Evolutionary conservation across 2,888 invertebrate species (phyloP), one percentile per base, ranked within the genome.

Genomic region (Cordilura impudica): DNA sequence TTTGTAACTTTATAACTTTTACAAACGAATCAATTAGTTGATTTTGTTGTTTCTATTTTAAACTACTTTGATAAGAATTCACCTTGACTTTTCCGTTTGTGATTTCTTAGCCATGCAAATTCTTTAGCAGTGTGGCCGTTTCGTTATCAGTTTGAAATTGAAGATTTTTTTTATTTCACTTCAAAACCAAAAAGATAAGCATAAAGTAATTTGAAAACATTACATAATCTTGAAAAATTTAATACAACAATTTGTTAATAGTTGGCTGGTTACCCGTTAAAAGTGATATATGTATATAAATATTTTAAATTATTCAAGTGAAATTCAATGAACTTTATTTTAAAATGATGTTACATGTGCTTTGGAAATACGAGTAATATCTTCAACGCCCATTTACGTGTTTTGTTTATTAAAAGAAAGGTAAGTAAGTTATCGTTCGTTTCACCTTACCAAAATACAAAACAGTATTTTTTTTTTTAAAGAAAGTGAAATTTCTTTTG

Each of bases 401-500:
- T 21, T 16, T 19, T 29, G 70, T 45, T 63, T 35, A 31, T 6
- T n/a, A 66, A 71, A 45, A 19, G 1, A 18, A 35, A 2, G 18
- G 10, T 56, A 23, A 23, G 49, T 21, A n/a, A n/a, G n/a, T 45
- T 8, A 23, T 26, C n/a, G n/a, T 54, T 43, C 29, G 63, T 65
- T 78, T 69, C 63, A 65, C 63, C 19, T 35, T 47, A 19, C 18
- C 43, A 35, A 63, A 56, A 56, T 31, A 18, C 16, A 5, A 51
- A 69, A 31, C 35, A 14, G 14, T 26, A 39, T n/a, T 39, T 26
- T 14, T 45, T 53, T n/a, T 35, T 49, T 49, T 26, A 72, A 63
- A 69, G 73, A 78, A 78, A 78, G 78, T 73, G 65, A 73, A 78
- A 63, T 4, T 63, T 63, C n/a, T 58, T 58, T 23, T 23, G 23